Evolutionary conservation across 2,888 invertebrate species (phyloP), one percentile per base, ranked within the genome.

Genomic region (Tillus elongatus): DNA sequence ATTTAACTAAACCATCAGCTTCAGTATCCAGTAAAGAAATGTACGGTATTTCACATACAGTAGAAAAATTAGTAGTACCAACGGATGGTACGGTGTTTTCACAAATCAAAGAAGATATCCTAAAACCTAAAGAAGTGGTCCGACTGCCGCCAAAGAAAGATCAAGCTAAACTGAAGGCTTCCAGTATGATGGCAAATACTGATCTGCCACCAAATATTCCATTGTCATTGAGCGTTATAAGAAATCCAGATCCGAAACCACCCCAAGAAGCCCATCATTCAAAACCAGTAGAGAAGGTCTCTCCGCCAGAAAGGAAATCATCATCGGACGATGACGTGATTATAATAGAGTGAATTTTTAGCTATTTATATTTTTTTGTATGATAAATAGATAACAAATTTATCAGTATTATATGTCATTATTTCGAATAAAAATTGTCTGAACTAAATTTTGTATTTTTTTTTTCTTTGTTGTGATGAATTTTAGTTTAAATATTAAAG

Each of bases 281-380:
- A 6, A 19, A 19, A 19, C 6, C 6, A 8, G 6, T n/a, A 19
- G 24, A 19, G n/a, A n/a, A 19, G 6, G 6, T 19, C 6, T 19
- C 14, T 27, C 24, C 13, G 30, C 29, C 46, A 13, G 46, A 45
- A 39, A 44, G 44, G 43, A 51, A 50, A 36, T 35, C 41, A 8
- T 49, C 50, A 13, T 47, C 53, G 4, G 52, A 54, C 33, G 57
- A 56, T 33, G 59, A 59, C 49, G 57, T 61, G 15, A 61, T 62
- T 33, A 49, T 19, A 8, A n/a, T 19, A n/a, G 24, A 19, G n/a
- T 19, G n/a, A 19, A 19, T n/a, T n/a, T n/a, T n/a, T n/a, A n/a
- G n/a, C n/a, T n/a, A n/a, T n/a, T n/a, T n/a, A n/a, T n/a, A n/a
- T n/a, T n/a, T n/a, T n/a, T n/a, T n/a, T n/a, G n/a, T n/a, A n/a